A percentile compares a stretch with the other conserved stretches of the same genome.
These are phyloP conservation scores for Mastomys natalensis DNA, from an alignment of 2,113 vertebrate genomes.

Conservation along the genomic window DNA sequence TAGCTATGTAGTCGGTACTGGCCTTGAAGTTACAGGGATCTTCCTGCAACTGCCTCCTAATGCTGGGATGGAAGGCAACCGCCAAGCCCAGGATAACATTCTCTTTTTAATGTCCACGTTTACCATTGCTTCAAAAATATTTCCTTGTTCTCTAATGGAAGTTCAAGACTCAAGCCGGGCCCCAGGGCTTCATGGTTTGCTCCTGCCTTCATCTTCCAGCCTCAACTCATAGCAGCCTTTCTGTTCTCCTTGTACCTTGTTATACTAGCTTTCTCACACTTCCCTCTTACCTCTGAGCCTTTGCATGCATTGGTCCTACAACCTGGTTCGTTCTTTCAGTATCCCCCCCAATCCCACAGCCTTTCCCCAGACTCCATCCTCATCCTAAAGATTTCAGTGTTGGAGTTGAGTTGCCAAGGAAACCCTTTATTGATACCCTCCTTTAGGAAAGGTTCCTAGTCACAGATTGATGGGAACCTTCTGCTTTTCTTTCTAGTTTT, in stretches of 20 bases:
- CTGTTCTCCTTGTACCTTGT: too few species aligned
- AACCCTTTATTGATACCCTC: neutral
- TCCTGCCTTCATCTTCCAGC: neutral
- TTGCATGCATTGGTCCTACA: neutral
- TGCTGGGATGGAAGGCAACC: neutral
- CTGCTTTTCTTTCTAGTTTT: neutral
- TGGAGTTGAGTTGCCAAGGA: neutral
- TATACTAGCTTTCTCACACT: neutral
- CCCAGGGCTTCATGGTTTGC: accelerated
- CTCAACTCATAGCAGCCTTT: neutral
- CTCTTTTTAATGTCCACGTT: neutral
- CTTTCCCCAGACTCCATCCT: neutral
- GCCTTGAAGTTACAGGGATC: neutral
- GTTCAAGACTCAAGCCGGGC: too few species aligned
- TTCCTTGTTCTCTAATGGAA: neutral
- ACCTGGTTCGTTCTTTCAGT: neutral
- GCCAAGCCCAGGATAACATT: neutral
- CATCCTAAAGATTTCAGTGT: neutral
- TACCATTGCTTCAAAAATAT: neutral
- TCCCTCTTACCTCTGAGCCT: neutral
- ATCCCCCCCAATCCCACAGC: neutral
- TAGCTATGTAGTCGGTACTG: neutral
- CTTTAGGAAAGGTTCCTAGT: neutral
- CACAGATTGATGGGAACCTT: neutral
- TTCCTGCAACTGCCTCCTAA: neutral